Percentiles rank a stretch among this genome's conserved stretches.
Conservation (phyloP, 2,888 invertebrate genomes). For the Lissonota sp. region DNA sequence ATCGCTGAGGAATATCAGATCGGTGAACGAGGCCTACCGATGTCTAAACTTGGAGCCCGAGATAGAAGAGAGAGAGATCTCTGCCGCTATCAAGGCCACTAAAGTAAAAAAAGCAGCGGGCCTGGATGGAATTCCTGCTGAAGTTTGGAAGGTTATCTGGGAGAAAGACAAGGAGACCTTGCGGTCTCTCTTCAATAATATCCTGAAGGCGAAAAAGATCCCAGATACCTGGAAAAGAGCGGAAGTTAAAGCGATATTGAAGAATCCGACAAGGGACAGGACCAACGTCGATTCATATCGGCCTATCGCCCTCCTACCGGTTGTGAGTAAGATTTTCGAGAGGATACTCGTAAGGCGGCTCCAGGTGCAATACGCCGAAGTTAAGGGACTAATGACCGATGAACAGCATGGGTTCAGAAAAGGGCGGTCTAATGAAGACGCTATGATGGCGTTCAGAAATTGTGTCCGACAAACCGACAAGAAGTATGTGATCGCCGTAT, state of each 20-base stretch:
- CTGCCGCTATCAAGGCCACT: constrained; percentile 11
- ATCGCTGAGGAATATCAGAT: constrained; percentile 23
- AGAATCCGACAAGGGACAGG: constrained; percentile 55
- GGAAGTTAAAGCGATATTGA: constrained; percentile 39
- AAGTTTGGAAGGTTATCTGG: constrained; percentile 26
- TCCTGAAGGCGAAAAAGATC: constrained; percentile 30
- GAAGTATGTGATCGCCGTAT: constrained; percentile 70
- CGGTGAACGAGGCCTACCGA: constrained; percentile 1
- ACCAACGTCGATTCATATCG: constrained; percentile 72
- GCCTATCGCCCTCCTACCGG: constrained; percentile 72
- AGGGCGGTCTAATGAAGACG: constrained; percentile 70
- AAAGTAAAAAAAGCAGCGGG: constrained; percentile 37
- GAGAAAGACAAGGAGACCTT: background rate
- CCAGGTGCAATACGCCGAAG: constrained; percentile 28
- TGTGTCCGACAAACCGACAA: constrained; percentile 2
- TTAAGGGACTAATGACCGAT: constrained; percentile 37
- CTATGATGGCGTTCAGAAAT: constrained; percentile 44
- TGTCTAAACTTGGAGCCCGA: constrained; percentile 15
- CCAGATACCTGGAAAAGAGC: constrained; percentile 56
- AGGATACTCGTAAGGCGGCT: constrained; percentile 66
- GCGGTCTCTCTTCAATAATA: constrained; percentile 49
- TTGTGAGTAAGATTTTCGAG: constrained; percentile 75
- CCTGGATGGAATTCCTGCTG: constrained; percentile 23
- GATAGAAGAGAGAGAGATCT: constrained; percentile 22
- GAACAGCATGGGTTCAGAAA: constrained; percentile 75